These are phyloP conservation scores for Melanostigma gelatinosum DNA, from an alignment of 2,113 vertebrate species.

Conservation along the genomic window DNA sequence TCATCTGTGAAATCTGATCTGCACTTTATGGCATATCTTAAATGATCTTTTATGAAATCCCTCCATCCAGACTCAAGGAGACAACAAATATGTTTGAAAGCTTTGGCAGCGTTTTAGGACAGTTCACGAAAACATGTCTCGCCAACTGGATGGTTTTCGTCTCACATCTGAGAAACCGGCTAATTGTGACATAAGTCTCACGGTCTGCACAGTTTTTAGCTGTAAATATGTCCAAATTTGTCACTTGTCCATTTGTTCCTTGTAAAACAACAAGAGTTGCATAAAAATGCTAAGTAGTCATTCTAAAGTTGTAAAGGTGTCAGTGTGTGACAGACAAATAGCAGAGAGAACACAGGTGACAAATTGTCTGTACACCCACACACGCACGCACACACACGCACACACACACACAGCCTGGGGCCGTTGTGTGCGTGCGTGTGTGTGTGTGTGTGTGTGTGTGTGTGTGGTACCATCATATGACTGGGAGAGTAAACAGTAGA, in stretches of 20 bases:
- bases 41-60: not conserved
- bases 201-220: not conserved
- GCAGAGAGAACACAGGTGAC: slow-evolving; percentile 34
- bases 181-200: not conserved
- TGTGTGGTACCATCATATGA: slow-evolving; percentile 64
- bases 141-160: not conserved
- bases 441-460: slow-evolving; percentile 32
- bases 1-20: not conserved
- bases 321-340: not conserved
- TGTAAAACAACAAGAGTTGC: not conserved
- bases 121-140: not conserved
- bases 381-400: not conserved
- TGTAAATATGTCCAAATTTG: not conserved
- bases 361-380: slow-evolving; percentile 8
- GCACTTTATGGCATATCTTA: not conserved
- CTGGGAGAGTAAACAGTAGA: slow-evolving; percentile 65
- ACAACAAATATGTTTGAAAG: not conserved
- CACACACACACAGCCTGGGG: not conserved
- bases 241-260: not conserved
- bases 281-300: not conserved
- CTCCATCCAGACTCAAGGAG: not conserved
- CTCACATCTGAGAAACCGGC: not conserved
- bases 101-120: not conserved
- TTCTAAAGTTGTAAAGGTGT: not conserved
- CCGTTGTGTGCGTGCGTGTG: slow-evolving; percentile 14